Percentiles rank a stretch among this genome's conserved stretches.
Evolutionary conservation across 2,113 vertebrate species (phyloP).

Genomic region (Siphamia tubifer): DNA sequence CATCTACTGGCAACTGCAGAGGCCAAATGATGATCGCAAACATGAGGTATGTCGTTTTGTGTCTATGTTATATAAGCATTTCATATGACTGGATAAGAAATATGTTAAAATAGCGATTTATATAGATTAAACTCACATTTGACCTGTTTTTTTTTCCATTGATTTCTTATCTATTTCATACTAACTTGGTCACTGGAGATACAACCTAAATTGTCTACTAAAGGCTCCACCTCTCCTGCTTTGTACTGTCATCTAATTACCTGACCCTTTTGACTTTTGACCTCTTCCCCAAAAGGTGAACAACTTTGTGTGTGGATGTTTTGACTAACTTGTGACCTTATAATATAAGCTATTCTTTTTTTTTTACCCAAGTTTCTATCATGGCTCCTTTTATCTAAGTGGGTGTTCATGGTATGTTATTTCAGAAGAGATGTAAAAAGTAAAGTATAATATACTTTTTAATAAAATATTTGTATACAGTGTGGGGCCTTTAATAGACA

Average conservation of each 20-base stretch:
- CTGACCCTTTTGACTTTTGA: conserved; percentile 22
- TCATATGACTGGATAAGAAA: too few species aligned
- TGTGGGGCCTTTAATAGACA: too few species aligned
- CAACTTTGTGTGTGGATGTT: conserved; percentile 24
- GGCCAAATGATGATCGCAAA: conserved; percentile 87
- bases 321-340: conserved; percentile 35
- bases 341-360: neutral
- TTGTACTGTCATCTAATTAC: conserved; percentile 13
- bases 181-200: neutral
- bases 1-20: conserved; percentile 96
- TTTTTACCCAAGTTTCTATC: neutral
- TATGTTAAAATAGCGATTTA: neutral
- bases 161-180: too few species aligned
- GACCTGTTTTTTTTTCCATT: too few species aligned
- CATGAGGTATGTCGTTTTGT: conserved; percentile 85
- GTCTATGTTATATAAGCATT: too few species aligned
- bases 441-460: too few species aligned
- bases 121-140: neutral
- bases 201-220: conserved; percentile 5
- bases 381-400: conserved; percentile 22
- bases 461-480: too few species aligned
- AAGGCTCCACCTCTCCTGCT: neutral
- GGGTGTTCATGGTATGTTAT: neutral
- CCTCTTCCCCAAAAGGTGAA: conserved; percentile 1
- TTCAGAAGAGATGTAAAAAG: too few species aligned